Evolutionary conservation across 2,113 vertebrate species (phyloP).

Genomic region (Ceyx margarethae): DNA sequence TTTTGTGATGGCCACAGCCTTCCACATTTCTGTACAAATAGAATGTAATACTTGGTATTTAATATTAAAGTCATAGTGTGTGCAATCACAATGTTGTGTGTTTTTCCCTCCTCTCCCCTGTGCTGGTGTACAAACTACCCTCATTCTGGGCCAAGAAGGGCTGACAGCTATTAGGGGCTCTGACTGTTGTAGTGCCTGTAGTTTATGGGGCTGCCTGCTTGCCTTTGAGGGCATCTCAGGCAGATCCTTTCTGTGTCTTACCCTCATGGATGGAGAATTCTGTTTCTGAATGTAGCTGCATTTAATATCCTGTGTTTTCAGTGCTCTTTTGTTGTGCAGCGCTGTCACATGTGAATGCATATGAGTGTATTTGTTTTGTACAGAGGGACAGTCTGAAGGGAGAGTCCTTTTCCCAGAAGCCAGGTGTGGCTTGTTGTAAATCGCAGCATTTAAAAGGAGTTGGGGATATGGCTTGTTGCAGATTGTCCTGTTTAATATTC

Average conservation of each 20-base stretch:
- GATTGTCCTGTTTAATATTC: not conserved
- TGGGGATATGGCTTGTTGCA: not conserved
- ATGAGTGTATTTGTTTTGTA: not conserved
- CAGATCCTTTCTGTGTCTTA: not conserved
- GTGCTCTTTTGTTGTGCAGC: not conserved
- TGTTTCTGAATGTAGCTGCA: not conserved
- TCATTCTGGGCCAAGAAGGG: not conserved
- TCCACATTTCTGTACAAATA: not conserved
- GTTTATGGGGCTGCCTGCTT: not conserved
- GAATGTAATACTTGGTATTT: not conserved
- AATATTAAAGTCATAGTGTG: not conserved
- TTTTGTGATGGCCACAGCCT: not conserved
- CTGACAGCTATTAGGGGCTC: not conserved
- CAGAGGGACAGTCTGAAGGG: not conserved
- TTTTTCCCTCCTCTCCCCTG: not conserved
- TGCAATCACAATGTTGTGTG: not conserved
- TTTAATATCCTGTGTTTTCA: not conserved
- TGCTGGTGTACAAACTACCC: not conserved
- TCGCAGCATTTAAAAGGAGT: not conserved
- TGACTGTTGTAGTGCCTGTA: not conserved
- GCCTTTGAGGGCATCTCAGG: not conserved
- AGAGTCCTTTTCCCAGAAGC: not conserved
- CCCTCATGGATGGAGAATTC: not conserved
- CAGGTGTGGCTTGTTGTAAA: slow-evolving; percentile 5
- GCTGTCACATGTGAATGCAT: not conserved